Percentiles rank a stretch among this genome's conserved stretches.
These are phyloP conservation scores for Xanthia icteritia DNA, from an alignment of 2,888 invertebrate genomes.

Conservation along the genomic window DNA sequence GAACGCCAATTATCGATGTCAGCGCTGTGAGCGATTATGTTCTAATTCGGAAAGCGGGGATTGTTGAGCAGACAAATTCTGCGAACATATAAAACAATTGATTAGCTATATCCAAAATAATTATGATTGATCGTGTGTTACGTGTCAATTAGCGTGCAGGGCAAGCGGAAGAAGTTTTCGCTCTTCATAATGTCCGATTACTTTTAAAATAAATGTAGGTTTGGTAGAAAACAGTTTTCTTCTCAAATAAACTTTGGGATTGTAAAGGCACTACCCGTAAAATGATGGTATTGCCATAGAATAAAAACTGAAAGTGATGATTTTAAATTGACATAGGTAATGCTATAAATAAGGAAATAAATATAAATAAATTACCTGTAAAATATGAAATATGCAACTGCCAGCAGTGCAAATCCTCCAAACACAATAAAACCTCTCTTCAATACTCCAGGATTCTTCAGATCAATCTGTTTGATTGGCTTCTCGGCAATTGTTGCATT, in stretches of 20 bases:
- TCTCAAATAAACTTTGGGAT: background rate
- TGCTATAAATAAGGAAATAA: background rate
- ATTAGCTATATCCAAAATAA: too few relatives aligned
- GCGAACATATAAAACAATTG: too few relatives aligned
- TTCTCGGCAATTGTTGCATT: constrained; percentile 61
- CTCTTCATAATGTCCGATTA: background rate
- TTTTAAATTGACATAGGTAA: background rate
- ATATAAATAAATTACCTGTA: constrained; percentile 79
- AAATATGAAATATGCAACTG: constrained; percentile 86
- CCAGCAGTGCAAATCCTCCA: constrained; percentile 86
- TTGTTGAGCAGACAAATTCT: too few relatives aligned
- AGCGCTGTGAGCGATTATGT: too few relatives aligned
- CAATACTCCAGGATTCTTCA: constrained; percentile 84
- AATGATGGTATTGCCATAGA: background rate
- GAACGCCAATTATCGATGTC: too few relatives aligned
- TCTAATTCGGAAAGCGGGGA: too few relatives aligned
- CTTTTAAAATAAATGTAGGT: background rate
- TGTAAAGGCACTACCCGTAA: background rate
- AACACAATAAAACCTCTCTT: constrained; percentile 87
- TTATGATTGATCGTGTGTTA: too few relatives aligned
- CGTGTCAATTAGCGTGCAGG: too few relatives aligned
- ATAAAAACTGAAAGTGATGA: background rate
- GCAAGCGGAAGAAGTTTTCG: background rate
- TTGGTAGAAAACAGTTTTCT: background rate
- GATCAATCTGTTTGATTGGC: constrained; percentile 71